These are phyloP conservation scores for Bruchidius siliquastri DNA, from an alignment of 2,888 invertebrate genomes.

Conservation along the genomic window DNA sequence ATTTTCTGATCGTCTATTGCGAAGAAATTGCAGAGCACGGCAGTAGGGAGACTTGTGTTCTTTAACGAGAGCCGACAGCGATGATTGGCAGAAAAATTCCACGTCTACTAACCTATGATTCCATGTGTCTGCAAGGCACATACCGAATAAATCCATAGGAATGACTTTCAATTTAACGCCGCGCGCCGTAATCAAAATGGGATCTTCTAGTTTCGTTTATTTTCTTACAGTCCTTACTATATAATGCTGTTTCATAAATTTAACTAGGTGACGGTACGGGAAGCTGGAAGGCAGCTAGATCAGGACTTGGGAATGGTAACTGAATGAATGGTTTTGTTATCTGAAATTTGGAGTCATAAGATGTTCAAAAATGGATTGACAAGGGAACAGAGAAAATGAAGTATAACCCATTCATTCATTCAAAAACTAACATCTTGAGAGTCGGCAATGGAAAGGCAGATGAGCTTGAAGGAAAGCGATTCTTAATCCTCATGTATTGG, in stretches of 20 bases:
- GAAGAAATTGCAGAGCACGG: background rate
- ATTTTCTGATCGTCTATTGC: background rate
- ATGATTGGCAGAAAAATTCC: background rate
- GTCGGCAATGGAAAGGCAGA: too few species aligned
- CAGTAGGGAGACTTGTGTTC: background rate
- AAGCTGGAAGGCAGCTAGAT: background rate
- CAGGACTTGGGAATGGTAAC: too few species aligned
- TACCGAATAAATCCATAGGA: background rate
- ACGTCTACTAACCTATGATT: background rate
- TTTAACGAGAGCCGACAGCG: background rate
- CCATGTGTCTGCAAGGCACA: background rate
- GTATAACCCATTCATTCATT: too few species aligned
- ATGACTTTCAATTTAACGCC: background rate
- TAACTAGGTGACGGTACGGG: background rate
- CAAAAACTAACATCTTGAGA: too few species aligned
- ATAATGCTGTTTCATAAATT: background rate
- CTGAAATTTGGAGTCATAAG: too few species aligned
- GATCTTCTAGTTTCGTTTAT: background rate
- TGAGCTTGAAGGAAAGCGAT: too few species aligned
- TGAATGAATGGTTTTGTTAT: too few species aligned
- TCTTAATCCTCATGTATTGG: too few species aligned
- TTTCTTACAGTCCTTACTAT: background rate
- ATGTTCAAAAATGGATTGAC: too few species aligned
- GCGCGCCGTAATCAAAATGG: background rate
- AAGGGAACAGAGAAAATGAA: too few species aligned